Conservation (phyloP, 1,140 invertebrate species). For the Apolygus lucorum region DNA sequence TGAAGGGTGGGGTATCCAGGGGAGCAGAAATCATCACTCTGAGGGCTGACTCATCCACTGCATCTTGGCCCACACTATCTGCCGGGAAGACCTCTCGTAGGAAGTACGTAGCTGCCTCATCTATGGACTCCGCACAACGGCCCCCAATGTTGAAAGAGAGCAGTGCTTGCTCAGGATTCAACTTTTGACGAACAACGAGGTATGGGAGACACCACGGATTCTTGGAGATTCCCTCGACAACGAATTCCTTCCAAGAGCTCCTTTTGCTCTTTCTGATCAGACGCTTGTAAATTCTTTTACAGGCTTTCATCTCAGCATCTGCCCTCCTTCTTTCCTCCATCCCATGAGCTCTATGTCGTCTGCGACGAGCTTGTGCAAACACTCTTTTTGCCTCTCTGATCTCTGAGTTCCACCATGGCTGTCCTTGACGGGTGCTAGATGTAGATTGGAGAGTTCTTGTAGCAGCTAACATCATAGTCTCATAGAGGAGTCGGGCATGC, state of each 20-base stretch:
- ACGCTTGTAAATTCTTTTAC: neutral
- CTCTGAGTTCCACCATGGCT: neutral
- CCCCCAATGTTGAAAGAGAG: too few relatives aligned
- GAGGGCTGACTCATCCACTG: too few relatives aligned
- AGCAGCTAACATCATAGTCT: neutral
- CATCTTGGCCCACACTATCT: too few relatives aligned
- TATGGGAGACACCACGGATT: neutral
- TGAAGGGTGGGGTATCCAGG: too few relatives aligned
- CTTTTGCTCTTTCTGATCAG: neutral
- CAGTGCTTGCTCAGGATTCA: neutral
- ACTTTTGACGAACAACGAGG: neutral
- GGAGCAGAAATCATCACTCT: too few relatives aligned
- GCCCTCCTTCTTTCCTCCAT: neutral
- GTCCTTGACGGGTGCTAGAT: neutral
- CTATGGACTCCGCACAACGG: too few relatives aligned
- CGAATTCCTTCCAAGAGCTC: neutral
- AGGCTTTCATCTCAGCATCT: neutral
- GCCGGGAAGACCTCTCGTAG: too few relatives aligned
- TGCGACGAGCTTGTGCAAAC: too few relatives aligned
- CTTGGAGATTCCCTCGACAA: neutral
- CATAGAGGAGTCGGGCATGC: neutral
- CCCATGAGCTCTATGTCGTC: too few relatives aligned
- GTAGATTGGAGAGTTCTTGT: neutral
- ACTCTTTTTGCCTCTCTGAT: neutral
- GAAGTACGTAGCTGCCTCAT: too few relatives aligned